phyloP scores from a whole-genome alignment of 2,888 invertebrate genomes.

The Acanthococcus lagerstroemiae region DNA sequence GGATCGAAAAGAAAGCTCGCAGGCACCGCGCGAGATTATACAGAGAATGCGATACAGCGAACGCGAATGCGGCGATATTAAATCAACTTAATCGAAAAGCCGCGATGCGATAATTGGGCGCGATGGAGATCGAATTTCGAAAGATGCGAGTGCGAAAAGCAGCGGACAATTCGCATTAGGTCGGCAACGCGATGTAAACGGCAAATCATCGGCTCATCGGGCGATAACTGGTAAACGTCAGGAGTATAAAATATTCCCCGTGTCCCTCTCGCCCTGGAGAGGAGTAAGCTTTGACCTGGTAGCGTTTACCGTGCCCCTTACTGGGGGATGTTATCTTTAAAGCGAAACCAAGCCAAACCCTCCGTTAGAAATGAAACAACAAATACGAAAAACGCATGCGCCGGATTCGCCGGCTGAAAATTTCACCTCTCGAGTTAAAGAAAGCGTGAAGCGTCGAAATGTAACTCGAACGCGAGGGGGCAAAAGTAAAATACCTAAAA shows the following conservation, averaged over 20 bases:
- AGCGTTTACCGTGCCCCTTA: conserved; percentile 22
- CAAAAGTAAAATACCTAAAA: conserved; percentile 24
- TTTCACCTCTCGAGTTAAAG: conserved; percentile 10
- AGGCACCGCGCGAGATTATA: no score
- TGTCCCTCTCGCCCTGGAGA: not conserved
- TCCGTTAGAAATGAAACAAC: conserved; percentile 28
- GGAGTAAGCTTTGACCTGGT: conserved; percentile 26
- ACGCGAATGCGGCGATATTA: no score
- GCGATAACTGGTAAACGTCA: conserved; percentile 20
- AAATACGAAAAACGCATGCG: conserved; percentile 26
- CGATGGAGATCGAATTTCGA: no score
- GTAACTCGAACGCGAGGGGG: conserved; percentile 20
- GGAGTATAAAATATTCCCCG: conserved; percentile 12
- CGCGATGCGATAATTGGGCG: no score
- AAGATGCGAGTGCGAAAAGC: no score
- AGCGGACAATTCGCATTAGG: no score
- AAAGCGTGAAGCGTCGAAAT: conserved; percentile 8
- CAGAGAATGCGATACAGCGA: no score
- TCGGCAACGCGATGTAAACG: not conserved
- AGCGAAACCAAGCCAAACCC: conserved; percentile 27
- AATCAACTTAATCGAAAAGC: no score
- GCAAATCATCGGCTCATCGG: conserved; percentile 23
- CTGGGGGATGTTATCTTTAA: conserved; percentile 17
- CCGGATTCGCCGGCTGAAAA: conserved; percentile 4
- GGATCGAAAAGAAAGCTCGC: no score